Conservation (phyloP, 1,140 invertebrate genomes). For the fruit fly (Drosophila melanogaster) region DNA sequence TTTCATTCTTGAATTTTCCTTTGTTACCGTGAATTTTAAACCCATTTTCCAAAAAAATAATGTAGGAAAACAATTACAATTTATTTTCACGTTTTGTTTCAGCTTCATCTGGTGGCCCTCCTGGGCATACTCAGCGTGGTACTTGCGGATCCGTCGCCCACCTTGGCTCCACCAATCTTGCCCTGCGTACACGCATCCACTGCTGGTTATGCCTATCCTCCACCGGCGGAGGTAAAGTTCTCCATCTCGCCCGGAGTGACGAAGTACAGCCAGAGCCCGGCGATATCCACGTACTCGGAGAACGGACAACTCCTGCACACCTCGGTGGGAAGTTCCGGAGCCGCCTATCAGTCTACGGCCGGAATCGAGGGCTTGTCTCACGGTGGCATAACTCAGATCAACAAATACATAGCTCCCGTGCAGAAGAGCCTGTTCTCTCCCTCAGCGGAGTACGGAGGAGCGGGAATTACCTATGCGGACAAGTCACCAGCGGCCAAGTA, state of each 20-base stretch:
- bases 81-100: background rate
- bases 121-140: conserved; percentile 58
- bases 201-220: conserved; percentile 64
- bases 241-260: conserved; percentile 71
- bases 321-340: conserved; percentile 52
- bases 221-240: conserved; percentile 73
- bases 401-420: conserved; percentile 67
- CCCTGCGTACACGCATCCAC: conserved; percentile 68
- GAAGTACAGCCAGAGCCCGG: conserved; percentile 65
- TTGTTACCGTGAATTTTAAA: too few relatives aligned
- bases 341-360: conserved; percentile 63
- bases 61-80: background rate
- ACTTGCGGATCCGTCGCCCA: conserved; percentile 62
- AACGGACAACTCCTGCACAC: conserved; percentile 67
- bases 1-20: too few relatives aligned
- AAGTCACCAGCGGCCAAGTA: conserved; percentile 80
- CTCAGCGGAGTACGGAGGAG: conserved; percentile 59
- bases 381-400: conserved; percentile 55
- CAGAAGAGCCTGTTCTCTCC: conserved; percentile 63
- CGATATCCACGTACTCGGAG: conserved; percentile 71
- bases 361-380: conserved; percentile 59
- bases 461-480: conserved; percentile 76
- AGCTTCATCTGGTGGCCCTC: conserved; percentile 49
- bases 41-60: too few relatives aligned
- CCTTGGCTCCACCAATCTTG: conserved; percentile 50